Base-by-base conservation (phyloP, 2,113 vertebrate genomes). In the Calonectris borealis region DNA sequence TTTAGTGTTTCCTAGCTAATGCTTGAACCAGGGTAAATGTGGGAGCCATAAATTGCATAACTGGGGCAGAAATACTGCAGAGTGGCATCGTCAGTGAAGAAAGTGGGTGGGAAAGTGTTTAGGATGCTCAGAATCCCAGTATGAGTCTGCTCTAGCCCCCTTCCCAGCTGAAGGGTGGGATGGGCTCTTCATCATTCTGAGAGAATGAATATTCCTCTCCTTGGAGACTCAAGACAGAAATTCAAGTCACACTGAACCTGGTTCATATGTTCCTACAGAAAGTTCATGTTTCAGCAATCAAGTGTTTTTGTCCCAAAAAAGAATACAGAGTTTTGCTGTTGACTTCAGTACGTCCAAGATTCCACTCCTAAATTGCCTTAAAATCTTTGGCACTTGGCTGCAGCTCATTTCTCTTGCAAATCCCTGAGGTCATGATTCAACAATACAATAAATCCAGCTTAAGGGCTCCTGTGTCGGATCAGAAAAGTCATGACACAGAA, bases 371-470 rank as follows among this genome's bases (percentile, higher is more conserved):
- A 83, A 68, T 73, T 92, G 80, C 44, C 44, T 91, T 69, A 69
- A 93, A 86, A 79, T 62, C 88, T 69, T 69, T 65, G 42, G 60
- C 55, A 12, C 80, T 94, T 94, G 86, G 58, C 82, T 94, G 78
- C 48, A 85, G 86, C 65, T 94, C 83, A 21, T 90, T 94, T 81
- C 60, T 95, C 78, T 89, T 83, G 17, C 84, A 91, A 94, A 94
- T 85, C 95, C 94, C 93, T 9, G 40, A 80, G 89, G 81, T 66
- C 89, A 70, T 85, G 93, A 97, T 93, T 92, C 90, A 96, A 90
- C 92, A 88, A 52, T 70, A 90, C 75, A 64, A 68, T 82, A 97
- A 96, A 96, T 96, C 87, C 95, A 95, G 93, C 87, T 97, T 91
- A 94, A 95, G 78, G 66, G 78, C 70, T 93, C 54, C 87, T 69